Conservation (phyloP, 1,140 invertebrate species). For the Brachionus sp. region DNA sequence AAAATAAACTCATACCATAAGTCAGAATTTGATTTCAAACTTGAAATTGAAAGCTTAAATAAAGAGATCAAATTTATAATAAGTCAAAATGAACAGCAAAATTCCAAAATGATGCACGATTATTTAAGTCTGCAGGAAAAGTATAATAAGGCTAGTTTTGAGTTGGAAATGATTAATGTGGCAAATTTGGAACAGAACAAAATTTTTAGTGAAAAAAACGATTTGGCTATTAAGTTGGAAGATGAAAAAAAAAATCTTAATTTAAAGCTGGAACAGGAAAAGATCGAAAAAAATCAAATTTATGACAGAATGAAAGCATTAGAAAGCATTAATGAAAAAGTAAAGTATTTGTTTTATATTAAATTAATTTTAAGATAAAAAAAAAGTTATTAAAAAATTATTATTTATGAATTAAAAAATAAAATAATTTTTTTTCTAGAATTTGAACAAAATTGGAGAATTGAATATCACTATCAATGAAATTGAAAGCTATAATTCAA, state of each 20-base stretch:
- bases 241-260: background rate
- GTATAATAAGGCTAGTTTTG: slow-evolving; percentile 18
- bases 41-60: slow-evolving; percentile 23
- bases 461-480: background rate
- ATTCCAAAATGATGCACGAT: slow-evolving; percentile 36
- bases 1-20: background rate
- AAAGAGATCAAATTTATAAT: slow-evolving; percentile 36
- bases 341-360: no score
- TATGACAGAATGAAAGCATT: background rate
- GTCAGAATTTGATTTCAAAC: slow-evolving; percentile 14
- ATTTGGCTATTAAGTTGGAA: background rate
- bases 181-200: background rate
- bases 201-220: background rate
- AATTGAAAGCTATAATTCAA: background rate
- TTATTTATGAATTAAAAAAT: background rate
- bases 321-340: background rate
- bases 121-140: slow-evolving; percentile 32
- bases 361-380: no score
- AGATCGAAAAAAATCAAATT: background rate
- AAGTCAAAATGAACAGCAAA: slow-evolving; percentile 3
- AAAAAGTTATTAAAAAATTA: background rate
- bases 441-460: background rate
- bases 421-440: background rate
- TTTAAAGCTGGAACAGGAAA: background rate
- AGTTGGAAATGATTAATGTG: background rate